Percentiles rank a stretch among this genome's conserved stretches.
Conservation (phyloP, 2,113 vertebrate species). For the Tauraco erythrolophus region DNA sequence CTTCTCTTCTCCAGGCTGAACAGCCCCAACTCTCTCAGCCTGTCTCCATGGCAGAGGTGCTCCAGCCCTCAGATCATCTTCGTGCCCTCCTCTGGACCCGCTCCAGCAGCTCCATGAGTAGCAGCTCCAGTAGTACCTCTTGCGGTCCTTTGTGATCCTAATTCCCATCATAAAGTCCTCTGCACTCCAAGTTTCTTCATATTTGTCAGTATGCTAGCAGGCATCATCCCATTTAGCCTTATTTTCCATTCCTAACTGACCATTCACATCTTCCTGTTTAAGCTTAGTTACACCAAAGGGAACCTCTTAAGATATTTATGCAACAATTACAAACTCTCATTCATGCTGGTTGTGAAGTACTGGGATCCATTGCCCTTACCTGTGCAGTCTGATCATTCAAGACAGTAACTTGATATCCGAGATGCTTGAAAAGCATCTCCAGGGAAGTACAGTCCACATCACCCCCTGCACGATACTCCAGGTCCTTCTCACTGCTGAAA, state of each 20-base stretch:
- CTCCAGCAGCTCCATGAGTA: no score
- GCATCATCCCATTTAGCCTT: neutral
- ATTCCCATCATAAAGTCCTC: neutral
- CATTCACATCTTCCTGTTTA: neutral
- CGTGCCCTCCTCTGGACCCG: no score
- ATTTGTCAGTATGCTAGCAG: neutral
- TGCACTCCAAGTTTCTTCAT: neutral
- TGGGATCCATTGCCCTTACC: constrained; percentile 67
- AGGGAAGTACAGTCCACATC: constrained; percentile 89
- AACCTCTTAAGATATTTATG: neutral
- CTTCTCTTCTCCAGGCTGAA: no score
- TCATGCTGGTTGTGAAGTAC: neutral
- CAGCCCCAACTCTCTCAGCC: no score
- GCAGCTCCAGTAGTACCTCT: neutral
- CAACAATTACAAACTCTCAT: neutral
- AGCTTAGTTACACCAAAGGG: neutral
- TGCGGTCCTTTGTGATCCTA: neutral
- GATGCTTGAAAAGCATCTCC: constrained; percentile 84
- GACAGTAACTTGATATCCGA: constrained; percentile 85
- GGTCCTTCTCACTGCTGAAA: constrained; percentile 84
- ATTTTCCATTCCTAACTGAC: neutral
- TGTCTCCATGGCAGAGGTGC: no score
- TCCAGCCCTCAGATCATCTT: no score
- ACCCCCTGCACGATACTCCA: constrained; percentile 90
- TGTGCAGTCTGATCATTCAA: constrained; percentile 83